phyloP scores from a whole-genome alignment of 1,140 invertebrate species.

The Drosophila dunni region DNA sequence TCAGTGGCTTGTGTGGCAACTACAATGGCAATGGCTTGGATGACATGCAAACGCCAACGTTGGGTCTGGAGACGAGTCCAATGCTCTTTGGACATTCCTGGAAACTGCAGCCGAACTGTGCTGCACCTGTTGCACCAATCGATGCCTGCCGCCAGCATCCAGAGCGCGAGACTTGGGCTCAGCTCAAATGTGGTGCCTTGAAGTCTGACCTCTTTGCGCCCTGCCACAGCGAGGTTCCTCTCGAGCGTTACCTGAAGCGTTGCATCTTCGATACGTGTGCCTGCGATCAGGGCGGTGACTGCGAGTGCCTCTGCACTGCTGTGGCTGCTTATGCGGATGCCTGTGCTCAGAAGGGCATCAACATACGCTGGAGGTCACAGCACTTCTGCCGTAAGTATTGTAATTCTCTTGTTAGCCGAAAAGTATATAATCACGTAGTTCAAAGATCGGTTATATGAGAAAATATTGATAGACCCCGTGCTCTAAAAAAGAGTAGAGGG shows the following conservation, averaged over 20 bases:
- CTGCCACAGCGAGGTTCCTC: slow-evolving; percentile 92
- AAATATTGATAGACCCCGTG: too few relatives aligned
- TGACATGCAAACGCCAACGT: slow-evolving; percentile 93
- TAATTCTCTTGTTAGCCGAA: too few relatives aligned
- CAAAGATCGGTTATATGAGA: too few relatives aligned
- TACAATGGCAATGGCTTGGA: slow-evolving; percentile 93
- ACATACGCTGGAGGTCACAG: slow-evolving; percentile 92
- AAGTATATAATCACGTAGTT: too few relatives aligned
- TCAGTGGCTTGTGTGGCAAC: slow-evolving; percentile 95
- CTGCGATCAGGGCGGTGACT: slow-evolving; percentile 95
- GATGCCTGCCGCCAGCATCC: slow-evolving; percentile 91
- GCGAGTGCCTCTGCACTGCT: slow-evolving; percentile 95
- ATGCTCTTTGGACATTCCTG: slow-evolving; percentile 94
- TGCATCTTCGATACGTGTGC: slow-evolving; percentile 94
- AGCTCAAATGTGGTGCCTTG: slow-evolving; percentile 90
- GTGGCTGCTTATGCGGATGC: slow-evolving; percentile 93
- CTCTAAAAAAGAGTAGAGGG: too few relatives aligned
- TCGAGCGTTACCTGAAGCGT: slow-evolving; percentile 88
- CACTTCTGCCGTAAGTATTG: slow-evolving; percentile 91
- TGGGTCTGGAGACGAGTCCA: slow-evolving; percentile 90
- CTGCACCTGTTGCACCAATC: slow-evolving; percentile 84
- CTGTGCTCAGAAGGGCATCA: slow-evolving; percentile 90
- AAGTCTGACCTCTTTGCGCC: slow-evolving; percentile 89
- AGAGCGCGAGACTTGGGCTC: slow-evolving; percentile 91
- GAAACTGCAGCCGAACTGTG: slow-evolving; percentile 92